Evolutionary conservation across 2,888 invertebrate species (phyloP).

Genomic region (Lycaena phlaeas): DNA sequence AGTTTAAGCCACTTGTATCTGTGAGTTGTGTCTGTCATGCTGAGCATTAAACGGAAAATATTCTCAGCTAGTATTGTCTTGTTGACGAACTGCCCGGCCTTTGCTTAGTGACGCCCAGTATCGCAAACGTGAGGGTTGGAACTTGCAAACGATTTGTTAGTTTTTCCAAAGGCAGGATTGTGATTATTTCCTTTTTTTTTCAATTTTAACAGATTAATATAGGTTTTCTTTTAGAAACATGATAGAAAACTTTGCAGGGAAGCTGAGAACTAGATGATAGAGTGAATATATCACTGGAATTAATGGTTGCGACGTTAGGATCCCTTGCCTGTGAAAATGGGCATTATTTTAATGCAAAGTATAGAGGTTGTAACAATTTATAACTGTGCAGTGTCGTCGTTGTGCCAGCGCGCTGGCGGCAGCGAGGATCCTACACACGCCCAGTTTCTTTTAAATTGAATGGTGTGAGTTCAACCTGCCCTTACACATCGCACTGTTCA

Average conservation of each 20-base stretch:
- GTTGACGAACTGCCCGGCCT: conserved; percentile 67
- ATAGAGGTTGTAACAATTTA: conserved; percentile 85
- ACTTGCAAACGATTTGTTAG: conserved; percentile 33
- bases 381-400: conserved; percentile 65
- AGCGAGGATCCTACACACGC: conserved; percentile 60
- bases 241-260: conserved; percentile 70
- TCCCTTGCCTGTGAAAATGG: conserved; percentile 81
- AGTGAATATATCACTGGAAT: conserved; percentile 63
- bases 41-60: conserved; percentile 72
- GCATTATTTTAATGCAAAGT: conserved; percentile 94
- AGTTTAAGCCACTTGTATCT: conserved; percentile 37
- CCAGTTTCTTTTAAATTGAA: conserved; percentile 72
- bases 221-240: conserved; percentile 62
- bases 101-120: conserved; percentile 50
- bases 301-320: conserved; percentile 66
- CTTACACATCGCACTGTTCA: conserved; percentile 64
- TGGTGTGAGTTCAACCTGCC: conserved; percentile 66
- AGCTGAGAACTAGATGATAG: conserved; percentile 68
- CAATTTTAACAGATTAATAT: conserved; percentile 39
- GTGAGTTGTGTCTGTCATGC: conserved; percentile 59
- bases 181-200: conserved; percentile 25
- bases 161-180: conserved; percentile 45
- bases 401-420: conserved; percentile 36
- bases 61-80: conserved; percentile 68
- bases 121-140: conserved; percentile 64